Evolutionary conservation across 2,113 vertebrate genomes (phyloP), one percentile per base, ranked within the genome.

Genomic region (Neolamprologus sp.): DNA sequence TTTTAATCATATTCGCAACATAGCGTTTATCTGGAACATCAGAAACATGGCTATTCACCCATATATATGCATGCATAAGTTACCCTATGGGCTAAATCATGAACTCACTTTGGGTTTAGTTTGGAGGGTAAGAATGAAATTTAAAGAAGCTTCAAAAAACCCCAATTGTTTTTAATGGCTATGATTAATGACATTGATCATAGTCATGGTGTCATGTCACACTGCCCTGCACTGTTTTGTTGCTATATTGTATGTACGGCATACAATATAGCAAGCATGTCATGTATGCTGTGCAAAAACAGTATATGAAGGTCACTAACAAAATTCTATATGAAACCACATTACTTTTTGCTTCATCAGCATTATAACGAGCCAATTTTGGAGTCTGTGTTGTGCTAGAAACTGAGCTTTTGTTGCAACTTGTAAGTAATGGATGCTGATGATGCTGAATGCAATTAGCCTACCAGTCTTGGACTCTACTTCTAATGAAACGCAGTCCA

Each of bases 401-500:
- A 37, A 37, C 33, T 68, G 63, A 68, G 33, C 63, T 7, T 68
- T 68, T 40, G 33, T 68, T 68, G 63, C 12, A 68, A 68, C n/a
- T 68, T 13, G 11, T 40, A 40, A 68, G n/a, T 40, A 68, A 68
- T 40, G 63, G 35, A 40, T 13, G 19, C 7, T 71, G 11, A 23
- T 40, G n/a, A 40, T 71, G 63, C 35, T 14, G 63, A 14, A 2
- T 40, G 19, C 35, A 68, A 37, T 40, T 68, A 37, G 33, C 63
- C 11, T 68, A 1, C n/a, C 0, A 37, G 63, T 68, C 63, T 21
- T 21, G 19, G 60, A 37, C 33, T 40, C 0, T 68, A 37, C 19
- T 37, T 68, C 63, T 40, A 68, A 68, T 68, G 4, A 37, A 40
- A 5, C 33, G 0, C 19, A 40, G 19, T 21, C 33, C 35, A 21